Percentiles rank a stretch among this genome's conserved stretches.
phyloP scores from a whole-genome alignment of 2,888 invertebrate species.

The Allacma fusca region DNA sequence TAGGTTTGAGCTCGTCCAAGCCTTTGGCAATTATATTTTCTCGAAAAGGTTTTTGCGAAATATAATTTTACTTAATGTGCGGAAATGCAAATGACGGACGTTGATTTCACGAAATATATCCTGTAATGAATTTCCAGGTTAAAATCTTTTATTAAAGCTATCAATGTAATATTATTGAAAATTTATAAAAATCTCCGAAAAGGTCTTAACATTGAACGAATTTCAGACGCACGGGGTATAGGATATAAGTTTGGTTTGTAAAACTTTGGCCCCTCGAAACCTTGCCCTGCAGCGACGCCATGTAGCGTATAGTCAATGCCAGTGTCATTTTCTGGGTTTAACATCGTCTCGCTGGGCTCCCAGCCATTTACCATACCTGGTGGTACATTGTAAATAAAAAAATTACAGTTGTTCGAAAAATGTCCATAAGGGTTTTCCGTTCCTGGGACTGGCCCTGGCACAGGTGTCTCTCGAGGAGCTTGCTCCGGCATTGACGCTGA shows the following conservation, averaged over 20 bases:
- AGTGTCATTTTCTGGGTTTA: too few relatives aligned
- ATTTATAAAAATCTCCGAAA: background rate
- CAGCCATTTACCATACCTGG: too few relatives aligned
- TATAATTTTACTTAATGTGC: too few relatives aligned
- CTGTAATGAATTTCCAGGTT: too few relatives aligned
- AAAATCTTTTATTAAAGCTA: too few relatives aligned
- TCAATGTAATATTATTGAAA: too few relatives aligned
- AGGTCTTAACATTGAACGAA: background rate
- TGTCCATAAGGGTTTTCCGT: background rate
- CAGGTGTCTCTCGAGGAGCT: background rate
- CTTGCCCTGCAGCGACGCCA: background rate
- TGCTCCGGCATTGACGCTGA: background rate
- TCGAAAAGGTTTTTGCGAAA: too few relatives aligned
- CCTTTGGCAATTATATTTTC: too few relatives aligned
- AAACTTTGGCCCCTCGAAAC: background rate
- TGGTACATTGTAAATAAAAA: conserved; percentile 27
- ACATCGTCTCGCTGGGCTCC: background rate
- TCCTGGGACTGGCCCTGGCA: background rate
- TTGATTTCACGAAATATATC: too few relatives aligned
- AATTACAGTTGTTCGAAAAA: conserved; percentile 30
- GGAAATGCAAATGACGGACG: too few relatives aligned
- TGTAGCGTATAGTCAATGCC: too few relatives aligned
- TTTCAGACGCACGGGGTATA: background rate
- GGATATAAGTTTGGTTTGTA: background rate
- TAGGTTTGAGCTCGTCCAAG: too few relatives aligned